A percentile compares a stretch with the other conserved stretches of the same genome.
Evolutionary conservation across 92 coral and sea anemone species (phyloP).

Genomic region (Zoanthus gigantus): DNA sequence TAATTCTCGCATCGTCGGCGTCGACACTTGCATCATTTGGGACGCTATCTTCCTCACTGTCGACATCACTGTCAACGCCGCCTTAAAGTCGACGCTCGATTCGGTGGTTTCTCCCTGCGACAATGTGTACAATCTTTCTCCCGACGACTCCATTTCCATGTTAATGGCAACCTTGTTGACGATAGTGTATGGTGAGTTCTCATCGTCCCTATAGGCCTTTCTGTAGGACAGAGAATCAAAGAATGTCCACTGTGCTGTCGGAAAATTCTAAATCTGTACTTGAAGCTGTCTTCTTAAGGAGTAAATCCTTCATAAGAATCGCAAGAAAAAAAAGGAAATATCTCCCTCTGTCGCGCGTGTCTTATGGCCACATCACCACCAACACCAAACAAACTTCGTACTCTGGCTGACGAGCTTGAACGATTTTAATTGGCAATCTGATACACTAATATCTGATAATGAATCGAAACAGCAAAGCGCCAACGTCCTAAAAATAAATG

Average conservation of each 20-base stretch:
- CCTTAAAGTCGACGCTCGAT: slow-evolving; percentile 63
- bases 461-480: too few species aligned
- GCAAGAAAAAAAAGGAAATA: slow-evolving; percentile 56
- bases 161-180: slow-evolving; percentile 52
- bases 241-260: slow-evolving; percentile 50
- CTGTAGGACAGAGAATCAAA: slow-evolving; percentile 47
- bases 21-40: not conserved
- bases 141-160: slow-evolving; percentile 47
- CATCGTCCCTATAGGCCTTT: slow-evolving; percentile 59
- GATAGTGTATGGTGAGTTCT: slow-evolving; percentile 61
- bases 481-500: too few species aligned
- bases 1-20: too few species aligned
- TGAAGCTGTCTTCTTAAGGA: slow-evolving; percentile 46
- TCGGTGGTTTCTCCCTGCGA: slow-evolving; percentile 57
- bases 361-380: slow-evolving; percentile 56
- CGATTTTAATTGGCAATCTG: not conserved
- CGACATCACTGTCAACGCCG: slow-evolving; percentile 53
- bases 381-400: slow-evolving; percentile 36
- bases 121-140: slow-evolving; percentile 53
- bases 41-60: slow-evolving; percentile 48
- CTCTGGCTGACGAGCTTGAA: slow-evolving; percentile 36
- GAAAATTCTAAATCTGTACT: slow-evolving; percentile 52
- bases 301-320: slow-evolving; percentile 50
- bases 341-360: slow-evolving; percentile 67
- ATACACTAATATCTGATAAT: too few species aligned